phyloP scores from a whole-genome alignment of 2,113 vertebrate species.

The Ptilorrhoa leucosticta region DNA sequence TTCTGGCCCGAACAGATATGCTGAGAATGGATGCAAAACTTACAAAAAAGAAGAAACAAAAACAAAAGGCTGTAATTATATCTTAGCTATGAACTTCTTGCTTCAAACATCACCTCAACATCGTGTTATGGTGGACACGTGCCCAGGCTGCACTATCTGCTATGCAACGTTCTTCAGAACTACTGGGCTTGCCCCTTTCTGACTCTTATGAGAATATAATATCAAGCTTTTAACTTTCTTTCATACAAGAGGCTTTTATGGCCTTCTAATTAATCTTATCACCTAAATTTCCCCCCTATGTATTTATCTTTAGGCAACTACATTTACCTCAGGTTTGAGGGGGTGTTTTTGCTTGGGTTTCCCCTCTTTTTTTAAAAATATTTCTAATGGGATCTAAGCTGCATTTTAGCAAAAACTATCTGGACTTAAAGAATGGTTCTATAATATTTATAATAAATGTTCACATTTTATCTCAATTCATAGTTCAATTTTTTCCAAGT shows the following conservation, averaged over 20 bases:
- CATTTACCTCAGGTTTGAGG: not conserved
- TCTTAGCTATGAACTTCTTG: not conserved
- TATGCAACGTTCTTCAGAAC: not conserved
- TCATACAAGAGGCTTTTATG: not conserved
- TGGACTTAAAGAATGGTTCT: not conserved
- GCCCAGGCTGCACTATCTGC: not conserved
- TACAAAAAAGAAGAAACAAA: not conserved
- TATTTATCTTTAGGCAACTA: not conserved
- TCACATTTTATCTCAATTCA: not conserved
- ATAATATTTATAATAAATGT: not conserved
- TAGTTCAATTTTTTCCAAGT: not conserved
- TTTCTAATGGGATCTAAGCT: not conserved
- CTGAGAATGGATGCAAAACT: not conserved
- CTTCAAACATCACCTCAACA: not conserved
- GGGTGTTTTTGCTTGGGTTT: not conserved
- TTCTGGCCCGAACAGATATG: not conserved
- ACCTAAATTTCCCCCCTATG: not conserved
- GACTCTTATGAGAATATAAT: not conserved
- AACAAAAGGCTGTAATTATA: not conserved
- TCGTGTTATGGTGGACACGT: fast-evolving
- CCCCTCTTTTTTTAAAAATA: not conserved
- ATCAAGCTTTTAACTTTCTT: not conserved
- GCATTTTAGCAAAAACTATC: not conserved
- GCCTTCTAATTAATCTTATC: not conserved
- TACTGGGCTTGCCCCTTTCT: not conserved